phyloP scores from a whole-genome alignment of 2,888 invertebrate species.

The Rhingia campestris region DNA sequence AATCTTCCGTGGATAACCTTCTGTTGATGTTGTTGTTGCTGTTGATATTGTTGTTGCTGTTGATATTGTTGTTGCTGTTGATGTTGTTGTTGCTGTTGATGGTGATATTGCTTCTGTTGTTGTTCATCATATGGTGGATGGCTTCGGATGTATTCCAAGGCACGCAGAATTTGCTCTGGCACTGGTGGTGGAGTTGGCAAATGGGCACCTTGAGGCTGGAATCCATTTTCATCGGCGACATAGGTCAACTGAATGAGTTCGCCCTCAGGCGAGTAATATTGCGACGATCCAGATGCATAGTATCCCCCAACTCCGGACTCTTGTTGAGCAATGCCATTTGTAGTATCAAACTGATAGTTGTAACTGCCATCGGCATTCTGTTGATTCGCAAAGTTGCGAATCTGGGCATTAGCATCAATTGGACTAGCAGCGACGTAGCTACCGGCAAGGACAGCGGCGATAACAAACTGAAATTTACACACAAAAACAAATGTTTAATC shows the following conservation, averaged over 20 bases:
- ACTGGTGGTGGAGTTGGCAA: constrained; percentile 84
- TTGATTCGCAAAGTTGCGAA: constrained; percentile 81
- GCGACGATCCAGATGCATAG: constrained; percentile 84
- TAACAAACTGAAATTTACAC: constrained; percentile 76
- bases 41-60: background rate
- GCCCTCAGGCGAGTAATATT: constrained; percentile 85
- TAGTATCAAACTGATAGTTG: constrained; percentile 84
- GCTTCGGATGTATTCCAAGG: constrained; percentile 84
- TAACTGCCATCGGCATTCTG: constrained; percentile 82
- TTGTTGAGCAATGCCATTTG: constrained; percentile 85
- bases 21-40: background rate
- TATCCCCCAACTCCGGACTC: constrained; percentile 85
- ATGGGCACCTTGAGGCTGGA: constrained; percentile 83
- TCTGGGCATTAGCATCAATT: constrained; percentile 79
- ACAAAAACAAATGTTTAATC: background rate
- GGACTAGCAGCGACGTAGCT: constrained; percentile 77
- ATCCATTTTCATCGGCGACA: constrained; percentile 85
- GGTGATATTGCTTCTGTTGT: background rate
- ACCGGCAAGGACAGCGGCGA: constrained; percentile 76
- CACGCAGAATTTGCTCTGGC: constrained; percentile 83
- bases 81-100: background rate
- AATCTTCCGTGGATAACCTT: constrained; percentile 14
- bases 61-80: background rate
- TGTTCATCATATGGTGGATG: constrained; percentile 77
- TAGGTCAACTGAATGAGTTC: constrained; percentile 82